Evolutionary conservation across 1,140 invertebrate genomes (phyloP), one percentile per base, ranked within the genome.

Genomic region (Conus ventricosus): DNA sequence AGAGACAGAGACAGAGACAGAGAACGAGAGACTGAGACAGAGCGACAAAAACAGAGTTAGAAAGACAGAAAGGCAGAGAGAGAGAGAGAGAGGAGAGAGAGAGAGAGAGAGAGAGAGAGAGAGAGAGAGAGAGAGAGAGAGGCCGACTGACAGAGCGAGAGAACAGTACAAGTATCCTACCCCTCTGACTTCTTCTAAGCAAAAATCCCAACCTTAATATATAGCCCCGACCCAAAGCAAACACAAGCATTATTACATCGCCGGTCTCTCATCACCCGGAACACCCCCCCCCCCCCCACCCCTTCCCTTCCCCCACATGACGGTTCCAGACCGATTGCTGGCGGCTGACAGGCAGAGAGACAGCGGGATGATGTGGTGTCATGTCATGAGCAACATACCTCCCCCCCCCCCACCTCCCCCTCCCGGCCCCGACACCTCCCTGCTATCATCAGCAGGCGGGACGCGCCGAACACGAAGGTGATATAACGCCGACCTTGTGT

Each of bases 61-160:
- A 39, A 0, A 39, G 39, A 39, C 39, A 39, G 39, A 39, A 0
- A 39, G 39, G 3, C 39, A 39, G 39, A 88, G 78, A 88, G 23
- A 60, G 53, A 88, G 51, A 82, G 78, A 88, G 27, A 83, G 78
- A 82, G 55, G 53, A 82, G 87, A 88, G 84, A 85, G 84, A 63
- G 63, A 85, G 63, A 85, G 84, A 57, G 78, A n/a, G 84, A 88
- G 78, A 88, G 23, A 60, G 53, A 88, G 51, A 82, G 78, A 88
- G 27, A 83, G 78, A 82, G 55, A 88, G 53, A 82, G 87, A 88
- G 84, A 85, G 84, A 63, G 63, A 85, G 63, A 85, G 84, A 57
- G 78, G 39, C 0, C 39, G 0, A 39, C 39, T 15, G 78, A 25
- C 55, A 82, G 78, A 57, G 53, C 83, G 78, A 88, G 71, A 87